phyloP scores from a whole-genome alignment of 2,113 vertebrate genomes.

The Sialia sialis region DNA sequence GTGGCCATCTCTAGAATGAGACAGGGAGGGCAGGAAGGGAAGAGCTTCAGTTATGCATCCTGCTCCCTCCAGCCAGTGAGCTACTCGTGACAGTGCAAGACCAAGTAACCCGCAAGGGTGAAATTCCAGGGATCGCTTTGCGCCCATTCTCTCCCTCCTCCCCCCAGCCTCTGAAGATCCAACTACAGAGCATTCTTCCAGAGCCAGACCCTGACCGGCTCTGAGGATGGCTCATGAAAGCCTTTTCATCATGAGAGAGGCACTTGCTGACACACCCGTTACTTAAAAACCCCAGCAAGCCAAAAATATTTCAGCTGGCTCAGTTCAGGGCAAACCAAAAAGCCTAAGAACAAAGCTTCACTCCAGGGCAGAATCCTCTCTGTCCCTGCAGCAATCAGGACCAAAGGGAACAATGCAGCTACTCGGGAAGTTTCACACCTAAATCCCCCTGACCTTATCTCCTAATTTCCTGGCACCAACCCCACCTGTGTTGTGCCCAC shows the following conservation, averaged over 20 bases:
- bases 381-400: neutral
- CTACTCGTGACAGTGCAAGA: neutral
- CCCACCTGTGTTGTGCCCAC: neutral
- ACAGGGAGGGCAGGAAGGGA: neutral
- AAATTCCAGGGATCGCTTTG: conserved; percentile 39
- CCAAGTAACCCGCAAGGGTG: neutral
- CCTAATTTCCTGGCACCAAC: neutral
- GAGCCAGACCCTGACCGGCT: conserved; percentile 10
- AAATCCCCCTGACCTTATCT: neutral
- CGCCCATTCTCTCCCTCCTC: neutral
- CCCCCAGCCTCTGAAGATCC: neutral
- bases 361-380: neutral
- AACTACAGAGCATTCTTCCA: conserved; percentile 24
- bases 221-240: neutral
- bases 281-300: conserved; percentile 54
- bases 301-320: conserved; percentile 30
- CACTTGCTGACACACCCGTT: conserved; percentile 51
- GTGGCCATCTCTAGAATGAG: neutral
- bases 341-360: neutral
- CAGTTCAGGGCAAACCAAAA: neutral
- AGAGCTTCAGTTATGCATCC: neutral
- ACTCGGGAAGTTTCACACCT: neutral
- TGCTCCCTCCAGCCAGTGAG: neutral
- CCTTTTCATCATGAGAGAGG: conserved; percentile 31
- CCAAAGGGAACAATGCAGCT: neutral